A percentile compares a stretch with the other conserved stretches of the same genome.
These are phyloP conservation scores for Pseudopipra pipra DNA, from an alignment of 2,113 vertebrate genomes.

Conservation along the genomic window DNA sequence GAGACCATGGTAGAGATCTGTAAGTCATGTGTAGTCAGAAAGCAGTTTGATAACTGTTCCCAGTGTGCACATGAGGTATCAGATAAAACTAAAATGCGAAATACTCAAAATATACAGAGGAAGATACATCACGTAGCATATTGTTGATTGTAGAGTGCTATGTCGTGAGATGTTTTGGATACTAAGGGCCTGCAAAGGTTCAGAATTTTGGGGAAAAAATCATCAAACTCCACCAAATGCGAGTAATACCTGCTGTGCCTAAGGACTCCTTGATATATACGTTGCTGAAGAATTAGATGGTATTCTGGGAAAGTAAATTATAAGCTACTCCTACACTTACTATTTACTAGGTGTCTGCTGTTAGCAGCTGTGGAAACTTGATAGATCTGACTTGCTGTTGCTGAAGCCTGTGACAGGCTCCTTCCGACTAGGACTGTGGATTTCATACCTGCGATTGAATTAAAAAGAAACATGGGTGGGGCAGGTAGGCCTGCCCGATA, in stretches of 20 bases:
- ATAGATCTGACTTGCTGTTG: background rate
- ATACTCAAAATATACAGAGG: background rate
- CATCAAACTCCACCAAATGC: background rate
- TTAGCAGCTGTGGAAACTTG: background rate
- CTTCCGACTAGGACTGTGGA: background rate
- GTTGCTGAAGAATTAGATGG: background rate
- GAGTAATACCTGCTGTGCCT: background rate
- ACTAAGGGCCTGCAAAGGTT: background rate
- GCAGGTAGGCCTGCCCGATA: too few species aligned
- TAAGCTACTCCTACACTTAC: accelerated
- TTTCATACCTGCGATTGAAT: background rate
- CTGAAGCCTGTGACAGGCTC: background rate
- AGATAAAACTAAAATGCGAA: background rate
- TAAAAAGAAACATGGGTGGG: background rate
- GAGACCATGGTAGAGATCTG: background rate
- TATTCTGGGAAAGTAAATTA: background rate
- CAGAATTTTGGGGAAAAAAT: background rate
- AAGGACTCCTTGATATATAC: background rate
- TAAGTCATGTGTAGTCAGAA: background rate
- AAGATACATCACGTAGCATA: background rate
- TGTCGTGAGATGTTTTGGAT: background rate
- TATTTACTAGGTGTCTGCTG: background rate
- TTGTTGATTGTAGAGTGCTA: background rate
- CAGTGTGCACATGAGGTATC: background rate
- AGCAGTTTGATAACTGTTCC: background rate